Evolutionary conservation across 64 coral and sea anemone species (phyloP).

Genomic region (Porites australiensis): DNA sequence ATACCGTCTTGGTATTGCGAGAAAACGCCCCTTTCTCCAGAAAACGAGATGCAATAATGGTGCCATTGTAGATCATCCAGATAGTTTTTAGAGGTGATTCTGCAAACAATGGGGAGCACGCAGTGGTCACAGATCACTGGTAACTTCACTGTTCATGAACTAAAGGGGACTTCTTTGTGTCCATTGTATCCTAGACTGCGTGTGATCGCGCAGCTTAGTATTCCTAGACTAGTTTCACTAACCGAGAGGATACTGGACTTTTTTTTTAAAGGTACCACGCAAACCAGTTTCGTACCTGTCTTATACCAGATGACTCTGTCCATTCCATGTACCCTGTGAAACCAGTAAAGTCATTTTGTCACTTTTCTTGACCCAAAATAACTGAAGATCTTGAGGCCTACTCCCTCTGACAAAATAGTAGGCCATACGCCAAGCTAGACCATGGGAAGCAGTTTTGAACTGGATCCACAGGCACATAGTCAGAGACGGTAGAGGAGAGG

Average conservation of each 20-base stretch:
- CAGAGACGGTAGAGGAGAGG: not conserved
- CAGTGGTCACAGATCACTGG: not conserved
- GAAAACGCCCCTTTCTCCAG: not conserved
- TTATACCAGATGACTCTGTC: too few species aligned
- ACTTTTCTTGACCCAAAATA: not conserved
- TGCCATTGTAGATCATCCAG: constrained; percentile 1
- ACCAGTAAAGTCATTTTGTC: not conserved
- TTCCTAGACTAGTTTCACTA: too few species aligned
- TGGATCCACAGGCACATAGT: constrained; percentile 15
- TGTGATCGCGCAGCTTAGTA: too few species aligned
- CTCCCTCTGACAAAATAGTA: not conserved
- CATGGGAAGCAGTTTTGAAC: not conserved
- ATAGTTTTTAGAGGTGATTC: not conserved
- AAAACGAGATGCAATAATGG: not conserved
- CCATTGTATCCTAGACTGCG: too few species aligned
- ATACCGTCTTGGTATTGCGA: not conserved
- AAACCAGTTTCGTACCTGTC: constrained; percentile 5
- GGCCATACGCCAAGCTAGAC: not conserved
- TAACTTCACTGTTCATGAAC: too few species aligned
- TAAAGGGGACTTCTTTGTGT: too few species aligned
- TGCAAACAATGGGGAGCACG: not conserved
- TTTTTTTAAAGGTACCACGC: not conserved
- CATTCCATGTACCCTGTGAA: not conserved
- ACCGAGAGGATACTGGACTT: not conserved
- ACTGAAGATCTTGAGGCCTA: not conserved